phyloP scores from a whole-genome alignment of 1,140 invertebrate species.

The Mya arenaria region DNA sequence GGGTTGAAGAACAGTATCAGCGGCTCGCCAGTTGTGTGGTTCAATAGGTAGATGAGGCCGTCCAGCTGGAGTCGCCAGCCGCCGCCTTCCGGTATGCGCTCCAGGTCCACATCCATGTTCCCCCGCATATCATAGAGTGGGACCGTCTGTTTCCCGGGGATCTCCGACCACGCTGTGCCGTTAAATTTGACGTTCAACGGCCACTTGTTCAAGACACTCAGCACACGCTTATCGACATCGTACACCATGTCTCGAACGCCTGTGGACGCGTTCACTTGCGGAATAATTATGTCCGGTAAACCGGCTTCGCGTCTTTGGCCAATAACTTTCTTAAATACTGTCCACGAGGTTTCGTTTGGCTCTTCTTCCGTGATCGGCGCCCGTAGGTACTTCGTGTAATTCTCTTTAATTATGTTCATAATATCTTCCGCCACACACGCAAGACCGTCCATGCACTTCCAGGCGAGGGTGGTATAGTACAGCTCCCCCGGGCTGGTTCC shows the following conservation, averaged over 20 bases:
- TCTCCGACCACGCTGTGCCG: slow-evolving; percentile 43
- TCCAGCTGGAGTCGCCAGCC: slow-evolving; percentile 27
- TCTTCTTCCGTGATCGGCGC: slow-evolving; percentile 50
- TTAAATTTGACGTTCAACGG: slow-evolving; percentile 29
- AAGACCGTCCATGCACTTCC: slow-evolving; percentile 51
- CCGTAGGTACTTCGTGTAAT: slow-evolving; percentile 31
- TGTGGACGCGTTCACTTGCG: slow-evolving; percentile 29
- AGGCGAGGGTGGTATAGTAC: slow-evolving; percentile 49
- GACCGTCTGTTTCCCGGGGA: slow-evolving; percentile 35
- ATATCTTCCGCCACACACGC: slow-evolving; percentile 53
- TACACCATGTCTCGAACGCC: not conserved
- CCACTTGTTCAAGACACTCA: slow-evolving; percentile 6
- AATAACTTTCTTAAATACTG: slow-evolving; percentile 52
- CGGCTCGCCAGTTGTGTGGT: not conserved
- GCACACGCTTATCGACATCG: slow-evolving; percentile 40
- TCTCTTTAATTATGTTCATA: slow-evolving; percentile 13
- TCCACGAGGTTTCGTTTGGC: slow-evolving; percentile 63
- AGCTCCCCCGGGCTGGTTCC: slow-evolving; percentile 41
- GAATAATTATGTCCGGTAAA: slow-evolving; percentile 58
- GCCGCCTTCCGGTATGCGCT: not conserved
- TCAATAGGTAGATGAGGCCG: not conserved
- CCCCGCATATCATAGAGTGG: not conserved
- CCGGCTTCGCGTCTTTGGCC: slow-evolving; percentile 45
- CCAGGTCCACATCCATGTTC: not conserved
- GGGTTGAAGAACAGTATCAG: not conserved